phyloP scores from a whole-genome alignment of 1,140 invertebrate species.

The Zaprionus tsacasi region DNA sequence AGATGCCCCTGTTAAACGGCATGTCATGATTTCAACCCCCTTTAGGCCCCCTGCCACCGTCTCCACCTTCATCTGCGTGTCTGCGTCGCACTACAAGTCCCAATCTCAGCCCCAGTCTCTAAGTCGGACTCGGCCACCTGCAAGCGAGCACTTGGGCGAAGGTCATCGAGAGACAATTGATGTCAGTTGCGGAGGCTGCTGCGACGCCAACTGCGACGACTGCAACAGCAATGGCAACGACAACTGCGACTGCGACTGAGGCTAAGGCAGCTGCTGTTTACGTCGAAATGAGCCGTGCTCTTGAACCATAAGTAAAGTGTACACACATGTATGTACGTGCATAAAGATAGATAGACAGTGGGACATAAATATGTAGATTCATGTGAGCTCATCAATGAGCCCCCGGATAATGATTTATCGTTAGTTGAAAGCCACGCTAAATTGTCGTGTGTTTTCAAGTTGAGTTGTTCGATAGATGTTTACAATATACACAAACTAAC shows the following conservation, averaged over 20 bases:
- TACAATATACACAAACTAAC: constrained; percentile 13
- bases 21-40: constrained; percentile 31
- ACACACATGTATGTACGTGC: background rate
- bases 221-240: too few relatives aligned
- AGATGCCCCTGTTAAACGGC: constrained; percentile 20
- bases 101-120: background rate
- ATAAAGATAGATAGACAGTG: background rate
- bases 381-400: constrained; percentile 25
- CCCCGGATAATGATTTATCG: constrained; percentile 38
- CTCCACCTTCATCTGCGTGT: background rate
- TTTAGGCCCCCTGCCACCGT: background rate
- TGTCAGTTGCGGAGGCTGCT: constrained; percentile 46
- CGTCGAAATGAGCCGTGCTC: constrained; percentile 53
- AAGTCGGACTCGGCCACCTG: constrained; percentile 24
- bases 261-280: constrained; percentile 47
- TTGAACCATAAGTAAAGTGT: constrained; percentile 47
- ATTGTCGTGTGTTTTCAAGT: constrained; percentile 24
- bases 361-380: constrained; percentile 39
- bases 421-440: constrained; percentile 21
- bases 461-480: constrained; percentile 34
- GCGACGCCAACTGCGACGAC: constrained; percentile 10
- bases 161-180: constrained; percentile 59
- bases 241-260: constrained; percentile 1
- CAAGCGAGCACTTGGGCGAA: constrained; percentile 51
- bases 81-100: background rate